phyloP scores from a whole-genome alignment of 2,888 invertebrate species.

The Agriopis aurantiaria region DNA sequence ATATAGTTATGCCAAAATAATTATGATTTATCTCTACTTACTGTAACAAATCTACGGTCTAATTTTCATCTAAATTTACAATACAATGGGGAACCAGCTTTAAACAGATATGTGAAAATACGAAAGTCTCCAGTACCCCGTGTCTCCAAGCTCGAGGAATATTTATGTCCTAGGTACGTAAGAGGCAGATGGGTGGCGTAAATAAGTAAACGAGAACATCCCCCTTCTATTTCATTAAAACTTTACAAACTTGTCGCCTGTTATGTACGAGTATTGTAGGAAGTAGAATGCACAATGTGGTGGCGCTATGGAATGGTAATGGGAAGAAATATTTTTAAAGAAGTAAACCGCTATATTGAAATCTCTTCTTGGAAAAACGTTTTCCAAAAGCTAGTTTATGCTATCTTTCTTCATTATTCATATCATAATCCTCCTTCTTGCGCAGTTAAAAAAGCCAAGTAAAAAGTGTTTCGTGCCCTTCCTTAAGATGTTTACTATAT shows the following conservation, averaged over 20 bases:
- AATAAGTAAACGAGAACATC: slow-evolving; percentile 38
- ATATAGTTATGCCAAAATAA: too few species aligned
- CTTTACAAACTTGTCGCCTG: slow-evolving; percentile 37
- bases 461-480: too few species aligned
- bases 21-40: too few species aligned
- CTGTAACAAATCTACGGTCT: not conserved
- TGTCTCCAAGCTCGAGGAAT: slow-evolving; percentile 33
- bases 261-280: slow-evolving; percentile 31
- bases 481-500: too few species aligned
- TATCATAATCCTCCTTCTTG: too few species aligned
- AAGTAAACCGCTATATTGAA: too few species aligned
- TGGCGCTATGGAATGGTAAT: slow-evolving; percentile 16
- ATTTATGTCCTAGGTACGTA: slow-evolving; percentile 39
- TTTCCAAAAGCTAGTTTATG: too few species aligned
- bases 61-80: not conserved
- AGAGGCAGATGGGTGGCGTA: slow-evolving; percentile 33
- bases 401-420: too few species aligned
- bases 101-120: slow-evolving; percentile 38
- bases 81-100: slow-evolving; percentile 17
- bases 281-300: slow-evolving; percentile 24
- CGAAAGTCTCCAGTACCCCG: slow-evolving; percentile 34
- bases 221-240: slow-evolving; percentile 39
- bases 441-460: too few species aligned
- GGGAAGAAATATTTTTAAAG: too few species aligned
- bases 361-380: too few species aligned